Evolutionary conservation across 2,797 vertebrate genomes (phyloP), one percentile per base, ranked within the genome.

Genomic region (Fundulus diaphanus): DNA sequence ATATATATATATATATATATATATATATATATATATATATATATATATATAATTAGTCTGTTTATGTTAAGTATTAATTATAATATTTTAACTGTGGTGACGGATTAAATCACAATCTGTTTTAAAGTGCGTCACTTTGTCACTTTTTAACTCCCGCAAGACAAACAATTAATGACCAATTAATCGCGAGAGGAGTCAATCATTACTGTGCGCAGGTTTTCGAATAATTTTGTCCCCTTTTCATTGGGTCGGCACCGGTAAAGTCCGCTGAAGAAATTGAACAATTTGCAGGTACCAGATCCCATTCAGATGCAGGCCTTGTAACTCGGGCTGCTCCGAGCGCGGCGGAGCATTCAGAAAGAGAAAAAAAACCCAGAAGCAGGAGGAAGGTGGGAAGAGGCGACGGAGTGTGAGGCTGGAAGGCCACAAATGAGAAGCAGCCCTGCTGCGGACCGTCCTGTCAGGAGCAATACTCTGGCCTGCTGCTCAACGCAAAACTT

Each of bases 81-180:
- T 46, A 46, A 46, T 46, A 46, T 22, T 49, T 49, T 22, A 22
- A 49, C 48, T 20, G 11, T 56, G 18, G 57, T 59, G 8, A 56
- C 44, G 46, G 65, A 57, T 72, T 29, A 5, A 72, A 33, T 46
- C 11, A 16, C 49, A 69, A 24, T 72, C 22, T 5, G 2, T 27
- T 15, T 48, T 33, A 49, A 31, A 72, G 61, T 33, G 69, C 24
- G 29, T 74, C 80, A 77, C 65, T 69, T 54, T 74, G 79, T 77
- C 73, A 88, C 78, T 81, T 88, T 88, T 89, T 77, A 88, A 86
- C 83, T 65, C 52, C 11, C 27, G 1, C 35, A 15, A 61, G 67
- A 72, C 33, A 52, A 63, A 72, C 84, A 88, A 88, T 86, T 48
- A 81, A 68, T 87, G 79, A 86, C 35, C 40, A n/a, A 12, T 79